These are phyloP conservation scores for Criorhina ranunculi DNA, from an alignment of 2,888 invertebrate species.

Conservation along the genomic window DNA sequence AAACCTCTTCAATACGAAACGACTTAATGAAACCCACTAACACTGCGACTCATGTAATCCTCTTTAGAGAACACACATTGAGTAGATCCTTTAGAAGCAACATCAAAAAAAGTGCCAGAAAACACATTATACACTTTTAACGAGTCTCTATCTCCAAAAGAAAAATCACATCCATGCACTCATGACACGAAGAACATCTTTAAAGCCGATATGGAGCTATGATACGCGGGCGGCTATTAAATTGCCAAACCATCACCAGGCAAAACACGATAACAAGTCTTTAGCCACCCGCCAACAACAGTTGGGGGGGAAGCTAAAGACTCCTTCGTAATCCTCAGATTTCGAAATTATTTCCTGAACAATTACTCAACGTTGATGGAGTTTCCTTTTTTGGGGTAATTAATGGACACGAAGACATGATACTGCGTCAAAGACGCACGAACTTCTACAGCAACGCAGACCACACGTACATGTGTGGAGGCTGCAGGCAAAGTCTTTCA, in stretches of 20 bases:
- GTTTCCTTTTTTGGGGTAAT: conserved; percentile 57
- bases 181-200: conserved; percentile 36
- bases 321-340: conserved; percentile 56
- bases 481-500: conserved; percentile 7
- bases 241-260: conserved; percentile 29
- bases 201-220: conserved; percentile 7
- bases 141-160: conserved; percentile 38
- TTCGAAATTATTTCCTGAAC: conserved; percentile 71
- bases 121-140: conserved; percentile 70
- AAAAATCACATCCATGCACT: conserved; percentile 41
- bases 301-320: conserved; percentile 14
- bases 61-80: background rate
- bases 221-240: conserved; percentile 34
- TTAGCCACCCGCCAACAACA: background rate
- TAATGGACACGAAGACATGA: conserved; percentile 62
- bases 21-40: conserved; percentile 50
- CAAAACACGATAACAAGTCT: conserved; percentile 40
- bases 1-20: conserved; percentile 30
- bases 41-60: conserved; percentile 5
- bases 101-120: conserved; percentile 45
- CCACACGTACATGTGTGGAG: conserved; percentile 5
- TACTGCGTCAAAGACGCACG: conserved; percentile 37
- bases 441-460: conserved; percentile 10
- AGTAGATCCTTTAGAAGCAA: background rate
- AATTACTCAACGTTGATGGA: conserved; percentile 71